phyloP scores from a whole-genome alignment of 2,888 invertebrate species.

The Dastarcus helophoroides region DNA sequence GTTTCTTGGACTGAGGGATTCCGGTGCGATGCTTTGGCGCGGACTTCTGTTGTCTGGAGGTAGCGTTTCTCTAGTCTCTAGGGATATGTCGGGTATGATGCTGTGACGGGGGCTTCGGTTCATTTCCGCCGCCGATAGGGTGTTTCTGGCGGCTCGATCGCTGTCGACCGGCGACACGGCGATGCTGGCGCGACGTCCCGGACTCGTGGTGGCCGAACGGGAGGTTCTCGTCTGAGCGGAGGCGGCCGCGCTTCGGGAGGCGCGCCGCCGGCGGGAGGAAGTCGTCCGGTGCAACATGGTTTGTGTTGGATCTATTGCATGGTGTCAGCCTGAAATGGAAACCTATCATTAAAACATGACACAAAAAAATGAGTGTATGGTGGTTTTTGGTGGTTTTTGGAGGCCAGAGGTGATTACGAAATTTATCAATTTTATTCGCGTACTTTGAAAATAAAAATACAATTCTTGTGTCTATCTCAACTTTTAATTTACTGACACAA shows the following conservation, averaged over 20 bases:
- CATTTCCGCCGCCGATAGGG: constrained; percentile 32
- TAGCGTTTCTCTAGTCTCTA: constrained; percentile 42
- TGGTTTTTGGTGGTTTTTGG: too few relatives aligned
- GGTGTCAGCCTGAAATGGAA: too few relatives aligned
- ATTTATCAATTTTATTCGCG: too few relatives aligned
- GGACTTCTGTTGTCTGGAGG: constrained; percentile 43
- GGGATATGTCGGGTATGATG: constrained; percentile 33
- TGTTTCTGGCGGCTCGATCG: constrained; percentile 22
- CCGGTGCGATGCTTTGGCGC: constrained; percentile 47
- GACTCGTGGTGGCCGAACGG: constrained; percentile 36
- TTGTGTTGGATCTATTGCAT: too few relatives aligned
- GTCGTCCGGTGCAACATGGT: constrained; percentile 52
- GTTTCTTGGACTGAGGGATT: constrained; percentile 43
- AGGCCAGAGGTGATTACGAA: too few relatives aligned
- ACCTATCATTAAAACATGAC: too few relatives aligned
- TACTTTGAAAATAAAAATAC: too few relatives aligned
- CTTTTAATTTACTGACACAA: too few relatives aligned
- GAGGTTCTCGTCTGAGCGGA: constrained; percentile 49
- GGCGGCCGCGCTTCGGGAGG: constrained; percentile 54
- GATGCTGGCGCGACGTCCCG: constrained; percentile 33
- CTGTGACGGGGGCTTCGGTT: constrained; percentile 39
- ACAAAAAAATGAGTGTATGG: too few relatives aligned
- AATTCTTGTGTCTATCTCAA: too few relatives aligned
- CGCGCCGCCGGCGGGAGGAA: constrained; percentile 54
- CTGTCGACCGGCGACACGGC: constrained; percentile 34